phyloP scores from a whole-genome alignment of 2,888 invertebrate genomes.

The Lasioglossum vierecki region DNA sequence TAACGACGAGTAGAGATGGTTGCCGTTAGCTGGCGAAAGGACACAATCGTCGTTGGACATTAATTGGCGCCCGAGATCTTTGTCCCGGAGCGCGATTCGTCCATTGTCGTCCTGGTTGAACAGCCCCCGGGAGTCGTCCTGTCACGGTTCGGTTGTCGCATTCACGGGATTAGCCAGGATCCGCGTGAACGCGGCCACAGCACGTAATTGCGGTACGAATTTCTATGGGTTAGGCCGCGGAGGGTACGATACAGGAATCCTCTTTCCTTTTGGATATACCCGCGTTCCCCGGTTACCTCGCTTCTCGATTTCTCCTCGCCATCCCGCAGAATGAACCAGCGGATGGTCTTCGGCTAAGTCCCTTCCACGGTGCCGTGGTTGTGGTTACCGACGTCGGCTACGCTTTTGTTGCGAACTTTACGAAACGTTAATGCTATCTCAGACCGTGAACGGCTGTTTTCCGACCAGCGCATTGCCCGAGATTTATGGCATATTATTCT shows the following conservation, averaged over 20 bases:
- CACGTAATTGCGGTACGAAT: constrained; percentile 80
- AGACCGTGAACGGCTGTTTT: constrained; percentile 6
- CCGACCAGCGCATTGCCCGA: background rate
- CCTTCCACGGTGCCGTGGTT: constrained; percentile 39
- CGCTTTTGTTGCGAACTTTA: constrained; percentile 56
- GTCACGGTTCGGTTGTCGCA: constrained; percentile 81
- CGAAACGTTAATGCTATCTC: constrained; percentile 37
- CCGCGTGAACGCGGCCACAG: constrained; percentile 77
- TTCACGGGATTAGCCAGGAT: constrained; percentile 81
- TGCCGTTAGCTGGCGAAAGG: constrained; percentile 62
- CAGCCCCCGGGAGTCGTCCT: constrained; percentile 69
- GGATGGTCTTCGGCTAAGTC: constrained; percentile 57
- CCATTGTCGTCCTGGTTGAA: constrained; percentile 78
- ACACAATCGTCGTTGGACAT: constrained; percentile 81
- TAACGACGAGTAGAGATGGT: constrained; percentile 40
- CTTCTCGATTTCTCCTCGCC: constrained; percentile 58
- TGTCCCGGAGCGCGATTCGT: constrained; percentile 79
- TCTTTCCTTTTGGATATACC: constrained; percentile 57
- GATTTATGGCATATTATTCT: constrained; percentile 5
- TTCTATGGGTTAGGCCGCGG: constrained; percentile 74
- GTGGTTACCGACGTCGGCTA: constrained; percentile 42
- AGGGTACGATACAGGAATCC: constrained; percentile 65
- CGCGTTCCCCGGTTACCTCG: constrained; percentile 45
- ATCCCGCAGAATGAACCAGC: constrained; percentile 58
- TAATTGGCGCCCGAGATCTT: constrained; percentile 83